These are phyloP conservation scores for Poeciliopsis paucimaculata DNA, from an alignment of 2,797 vertebrate genomes.

Conservation along the genomic window DNA sequence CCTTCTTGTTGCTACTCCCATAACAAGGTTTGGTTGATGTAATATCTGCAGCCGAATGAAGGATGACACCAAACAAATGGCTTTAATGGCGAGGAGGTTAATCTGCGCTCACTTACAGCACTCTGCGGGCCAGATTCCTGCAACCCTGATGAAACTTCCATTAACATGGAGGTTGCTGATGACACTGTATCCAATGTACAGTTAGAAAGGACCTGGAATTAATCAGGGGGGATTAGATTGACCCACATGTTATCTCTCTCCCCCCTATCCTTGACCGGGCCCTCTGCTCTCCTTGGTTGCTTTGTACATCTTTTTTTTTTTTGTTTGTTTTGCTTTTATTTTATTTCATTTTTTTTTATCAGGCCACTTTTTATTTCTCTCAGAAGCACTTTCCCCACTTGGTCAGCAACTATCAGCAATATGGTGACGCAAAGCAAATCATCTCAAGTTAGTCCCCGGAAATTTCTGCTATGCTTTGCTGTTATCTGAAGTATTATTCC, in stretches of 20 bases:
- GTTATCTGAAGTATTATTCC: slow-evolving; percentile 37
- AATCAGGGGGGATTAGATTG: slow-evolving; percentile 73
- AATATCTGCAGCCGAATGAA: slow-evolving; percentile 35
- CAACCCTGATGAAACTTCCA: slow-evolving; percentile 56
- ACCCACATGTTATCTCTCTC: slow-evolving; percentile 57
- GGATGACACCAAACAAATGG: slow-evolving; percentile 42
- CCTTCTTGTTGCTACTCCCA: not conserved
- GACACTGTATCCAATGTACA: slow-evolving; percentile 57
- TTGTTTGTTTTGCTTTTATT: slow-evolving; percentile 48
- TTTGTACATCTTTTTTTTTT: slow-evolving; percentile 69
- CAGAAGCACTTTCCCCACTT: slow-evolving; percentile 46
- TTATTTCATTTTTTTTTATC: slow-evolving; percentile 57
- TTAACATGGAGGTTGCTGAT: slow-evolving; percentile 70
- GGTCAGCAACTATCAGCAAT: slow-evolving; percentile 56
- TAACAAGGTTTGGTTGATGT: slow-evolving; percentile 21
- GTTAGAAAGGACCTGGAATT: slow-evolving; percentile 64
- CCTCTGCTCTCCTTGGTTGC: slow-evolving; percentile 62
- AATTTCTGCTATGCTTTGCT: slow-evolving; percentile 45
- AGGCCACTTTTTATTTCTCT: slow-evolving; percentile 3
- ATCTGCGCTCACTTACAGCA: slow-evolving; percentile 48
- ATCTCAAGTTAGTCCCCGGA: slow-evolving; percentile 38
- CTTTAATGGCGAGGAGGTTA: slow-evolving; percentile 47
- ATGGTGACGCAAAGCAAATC: slow-evolving; percentile 48
- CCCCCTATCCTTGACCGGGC: slow-evolving; percentile 61
- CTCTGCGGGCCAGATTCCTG: slow-evolving; percentile 40